Percentiles rank a stretch among this genome's conserved stretches.
phyloP scores from a whole-genome alignment of 2,113 vertebrate species.

The Amphiprion percula region DNA sequence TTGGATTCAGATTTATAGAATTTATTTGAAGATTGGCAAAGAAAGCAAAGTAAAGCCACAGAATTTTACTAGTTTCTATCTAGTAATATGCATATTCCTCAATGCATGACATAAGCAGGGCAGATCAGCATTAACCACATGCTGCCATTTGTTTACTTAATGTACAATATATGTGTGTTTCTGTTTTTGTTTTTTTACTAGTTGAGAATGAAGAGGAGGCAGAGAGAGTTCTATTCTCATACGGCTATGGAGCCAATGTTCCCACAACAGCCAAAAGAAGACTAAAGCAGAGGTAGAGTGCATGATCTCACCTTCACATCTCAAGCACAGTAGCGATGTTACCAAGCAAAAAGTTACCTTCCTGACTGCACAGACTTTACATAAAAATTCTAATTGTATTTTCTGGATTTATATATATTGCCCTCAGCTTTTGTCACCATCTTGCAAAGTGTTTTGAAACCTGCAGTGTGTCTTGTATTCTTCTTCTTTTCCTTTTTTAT shows the following conservation, averaged over 20 bases:
- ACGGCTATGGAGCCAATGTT: constrained; percentile 97
- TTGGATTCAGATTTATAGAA: not conserved
- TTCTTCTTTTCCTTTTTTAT: no score
- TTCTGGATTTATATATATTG: no score
- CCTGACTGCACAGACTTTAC: no score
- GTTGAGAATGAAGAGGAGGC: constrained; percentile 96
- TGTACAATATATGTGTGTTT: constrained; percentile 9
- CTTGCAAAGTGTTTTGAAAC: no score
- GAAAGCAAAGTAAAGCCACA: not conserved
- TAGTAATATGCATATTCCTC: not conserved
- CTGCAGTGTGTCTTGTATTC: no score
- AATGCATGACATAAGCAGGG: not conserved
- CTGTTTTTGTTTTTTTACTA: constrained; percentile 75
- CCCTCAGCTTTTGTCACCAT: no score
- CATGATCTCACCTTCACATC: not conserved
- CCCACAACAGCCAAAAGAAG: constrained; percentile 95
- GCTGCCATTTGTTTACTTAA: not conserved
- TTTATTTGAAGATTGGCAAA: no score
- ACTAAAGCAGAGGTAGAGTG: constrained; percentile 92
- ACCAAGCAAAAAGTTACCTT: no score
- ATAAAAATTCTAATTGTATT: no score
- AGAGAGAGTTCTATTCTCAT: constrained; percentile 96
- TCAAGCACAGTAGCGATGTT: not conserved
- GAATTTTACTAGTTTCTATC: not conserved
- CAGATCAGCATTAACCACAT: not conserved